Conservation (phyloP, 2,113 vertebrate species). For the Centropus unirufus region DNA sequence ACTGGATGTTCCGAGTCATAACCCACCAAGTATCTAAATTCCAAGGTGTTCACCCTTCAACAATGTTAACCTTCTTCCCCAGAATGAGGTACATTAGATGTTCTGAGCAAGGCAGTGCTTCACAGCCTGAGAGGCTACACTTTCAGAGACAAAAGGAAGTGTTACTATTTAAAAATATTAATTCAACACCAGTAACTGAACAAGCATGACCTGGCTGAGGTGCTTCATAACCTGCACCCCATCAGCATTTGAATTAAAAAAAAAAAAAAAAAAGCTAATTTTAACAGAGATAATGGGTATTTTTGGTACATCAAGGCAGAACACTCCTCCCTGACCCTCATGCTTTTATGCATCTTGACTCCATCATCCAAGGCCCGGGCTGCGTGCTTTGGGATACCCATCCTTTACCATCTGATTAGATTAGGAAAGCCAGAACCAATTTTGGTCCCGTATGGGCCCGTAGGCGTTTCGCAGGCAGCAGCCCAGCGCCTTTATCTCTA, state of each 20-base stretch:
- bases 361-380: background rate
- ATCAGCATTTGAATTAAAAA: background rate
- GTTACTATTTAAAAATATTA: background rate
- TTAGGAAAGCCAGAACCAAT: background rate
- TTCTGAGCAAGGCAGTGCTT: background rate
- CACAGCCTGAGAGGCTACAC: background rate
- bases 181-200: background rate
- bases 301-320: background rate
- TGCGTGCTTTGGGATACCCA: background rate
- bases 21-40: background rate
- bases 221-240: background rate
- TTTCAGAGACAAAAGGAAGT: background rate
- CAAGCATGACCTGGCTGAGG: background rate
- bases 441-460: background rate
- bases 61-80: background rate
- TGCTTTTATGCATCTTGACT: background rate
- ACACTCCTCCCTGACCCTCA: background rate
- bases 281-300: background rate
- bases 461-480: background rate
- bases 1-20: background rate
- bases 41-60: background rate
- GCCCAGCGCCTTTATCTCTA: background rate
- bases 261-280: background rate
- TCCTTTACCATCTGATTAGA: background rate
- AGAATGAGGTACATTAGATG: accelerated